Evolutionary conservation across 37 sponge, comb jelly and placozoan species (phyloP).

Genomic region (Chondrosia reniformis): DNA sequence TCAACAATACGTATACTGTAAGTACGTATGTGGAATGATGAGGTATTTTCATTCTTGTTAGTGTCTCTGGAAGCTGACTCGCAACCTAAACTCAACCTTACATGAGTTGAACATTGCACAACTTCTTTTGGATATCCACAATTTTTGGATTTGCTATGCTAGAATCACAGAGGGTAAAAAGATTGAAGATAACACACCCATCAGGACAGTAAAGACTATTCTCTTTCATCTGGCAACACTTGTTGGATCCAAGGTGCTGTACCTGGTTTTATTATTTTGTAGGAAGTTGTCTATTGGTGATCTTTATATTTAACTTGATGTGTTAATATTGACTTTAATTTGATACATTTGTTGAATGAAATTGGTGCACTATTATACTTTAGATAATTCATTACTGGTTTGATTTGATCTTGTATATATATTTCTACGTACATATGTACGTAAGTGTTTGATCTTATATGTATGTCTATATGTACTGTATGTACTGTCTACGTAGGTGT

Average conservation of each 20-base stretch:
- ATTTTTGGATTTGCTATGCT: constrained; percentile 48
- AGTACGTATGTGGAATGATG: too few species aligned
- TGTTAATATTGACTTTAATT: background rate
- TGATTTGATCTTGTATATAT: background rate
- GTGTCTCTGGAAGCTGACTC: constrained; percentile 81
- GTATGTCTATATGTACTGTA: background rate
- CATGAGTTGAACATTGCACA: constrained; percentile 47
- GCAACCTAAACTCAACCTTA: constrained; percentile 2
- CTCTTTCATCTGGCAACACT: constrained; percentile 67
- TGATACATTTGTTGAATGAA: background rate
- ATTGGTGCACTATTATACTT: background rate
- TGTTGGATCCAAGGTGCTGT: constrained; percentile 47
- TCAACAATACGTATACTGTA: too few species aligned
- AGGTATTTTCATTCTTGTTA: constrained; percentile 4
- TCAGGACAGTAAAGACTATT: constrained; percentile 86
- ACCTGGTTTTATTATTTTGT: background rate
- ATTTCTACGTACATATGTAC: background rate
- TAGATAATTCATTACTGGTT: too few species aligned
- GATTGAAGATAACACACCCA: constrained; percentile 51
- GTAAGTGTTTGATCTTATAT: background rate
- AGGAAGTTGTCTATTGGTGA: background rate
- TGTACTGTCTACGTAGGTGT: constrained; percentile 17
- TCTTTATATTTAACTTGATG: background rate
- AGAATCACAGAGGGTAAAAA: constrained; percentile 15
- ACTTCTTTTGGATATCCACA: constrained; percentile 60